phyloP scores from a whole-genome alignment of 2,888 invertebrate species.

The Erebia aethiops region DNA sequence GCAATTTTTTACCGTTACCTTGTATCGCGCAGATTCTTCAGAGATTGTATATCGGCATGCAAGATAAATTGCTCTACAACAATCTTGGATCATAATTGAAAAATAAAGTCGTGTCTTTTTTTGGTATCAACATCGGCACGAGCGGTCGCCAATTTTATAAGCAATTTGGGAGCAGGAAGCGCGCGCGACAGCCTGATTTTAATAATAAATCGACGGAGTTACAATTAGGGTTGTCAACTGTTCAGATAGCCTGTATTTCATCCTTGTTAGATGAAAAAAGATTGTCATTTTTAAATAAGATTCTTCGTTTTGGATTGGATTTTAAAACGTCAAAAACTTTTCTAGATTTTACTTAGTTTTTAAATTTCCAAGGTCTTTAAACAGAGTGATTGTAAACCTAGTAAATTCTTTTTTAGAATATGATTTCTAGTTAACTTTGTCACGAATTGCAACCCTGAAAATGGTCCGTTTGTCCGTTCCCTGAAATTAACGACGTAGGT shows the following conservation, averaged over 20 bases:
- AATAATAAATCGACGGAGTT: conserved; percentile 78
- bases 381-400: not conserved
- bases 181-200: conserved; percentile 74
- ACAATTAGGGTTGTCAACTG: conserved; percentile 46
- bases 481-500: conserved; percentile 74
- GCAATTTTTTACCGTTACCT: conserved; percentile 31
- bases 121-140: conserved; percentile 69
- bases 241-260: conserved; percentile 2
- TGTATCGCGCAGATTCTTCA: conserved; percentile 28
- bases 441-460: conserved; percentile 47
- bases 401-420: not conserved
- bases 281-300: not conserved
- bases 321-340: not conserved
- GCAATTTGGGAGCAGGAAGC: conserved; percentile 76
- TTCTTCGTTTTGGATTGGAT: not conserved
- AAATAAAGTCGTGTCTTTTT: conserved; percentile 65
- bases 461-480: conserved; percentile 62
- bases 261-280: not conserved
- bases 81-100: conserved; percentile 71
- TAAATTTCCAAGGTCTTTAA: not conserved
- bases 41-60: conserved; percentile 29
- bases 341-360: not conserved
- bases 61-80: conserved; percentile 52
- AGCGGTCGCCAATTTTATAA: conserved; percentile 77
- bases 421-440: not conserved